A percentile compares a stretch with the other conserved stretches of the same genome.
These are phyloP conservation scores for Hylia prasina DNA, from an alignment of 2,113 vertebrate species.

Conservation along the genomic window DNA sequence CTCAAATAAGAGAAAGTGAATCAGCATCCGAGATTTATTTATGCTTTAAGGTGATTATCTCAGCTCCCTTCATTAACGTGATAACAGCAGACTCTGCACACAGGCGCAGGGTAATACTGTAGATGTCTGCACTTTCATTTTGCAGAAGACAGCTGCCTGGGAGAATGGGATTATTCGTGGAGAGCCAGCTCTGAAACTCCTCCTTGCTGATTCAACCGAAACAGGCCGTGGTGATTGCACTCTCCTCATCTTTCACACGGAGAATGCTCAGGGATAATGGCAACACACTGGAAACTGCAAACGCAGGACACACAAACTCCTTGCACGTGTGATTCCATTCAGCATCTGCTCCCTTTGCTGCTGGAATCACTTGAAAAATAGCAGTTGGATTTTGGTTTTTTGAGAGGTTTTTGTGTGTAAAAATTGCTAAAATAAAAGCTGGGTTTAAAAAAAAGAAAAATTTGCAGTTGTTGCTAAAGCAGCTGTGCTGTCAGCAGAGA, in stretches of 20 bases:
- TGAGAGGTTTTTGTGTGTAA: no score
- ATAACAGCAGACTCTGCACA: constrained; percentile 32
- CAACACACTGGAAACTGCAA: not conserved
- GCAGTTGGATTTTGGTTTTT: not conserved
- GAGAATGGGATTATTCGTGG: constrained; percentile 11
- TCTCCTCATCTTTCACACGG: not conserved
- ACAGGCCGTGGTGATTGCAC: not conserved
- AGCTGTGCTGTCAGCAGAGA: not conserved
- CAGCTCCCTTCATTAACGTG: constrained; percentile 39
- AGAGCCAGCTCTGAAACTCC: not conserved
- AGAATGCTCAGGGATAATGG: not conserved
- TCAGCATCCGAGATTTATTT: constrained; percentile 24
- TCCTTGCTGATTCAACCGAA: constrained; percentile 41
- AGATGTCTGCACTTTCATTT: constrained; percentile 44
- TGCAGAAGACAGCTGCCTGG: constrained; percentile 27
- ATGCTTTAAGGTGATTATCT: constrained; percentile 57
- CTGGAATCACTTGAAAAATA: not conserved
- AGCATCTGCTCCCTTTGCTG: not conserved
- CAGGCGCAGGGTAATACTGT: constrained; percentile 28
- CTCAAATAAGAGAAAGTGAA: constrained; percentile 36
- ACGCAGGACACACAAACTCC: not conserved
- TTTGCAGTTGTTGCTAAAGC: not conserved
- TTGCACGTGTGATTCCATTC: not conserved
- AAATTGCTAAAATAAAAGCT: not conserved
- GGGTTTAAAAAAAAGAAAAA: not conserved